phyloP scores from a whole-genome alignment of 2,888 invertebrate species.

The Leucoma salicis region DNA sequence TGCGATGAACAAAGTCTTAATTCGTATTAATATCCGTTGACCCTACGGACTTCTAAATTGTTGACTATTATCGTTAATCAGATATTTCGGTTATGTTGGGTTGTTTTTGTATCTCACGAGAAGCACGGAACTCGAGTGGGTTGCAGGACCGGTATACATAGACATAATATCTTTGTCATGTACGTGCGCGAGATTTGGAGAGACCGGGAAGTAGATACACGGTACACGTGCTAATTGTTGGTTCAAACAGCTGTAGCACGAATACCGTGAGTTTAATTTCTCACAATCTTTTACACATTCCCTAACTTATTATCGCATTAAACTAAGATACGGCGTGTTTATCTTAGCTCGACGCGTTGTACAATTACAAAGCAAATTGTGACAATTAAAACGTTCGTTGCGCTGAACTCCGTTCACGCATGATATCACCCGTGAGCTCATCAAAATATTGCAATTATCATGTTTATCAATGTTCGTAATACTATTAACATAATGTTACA shows the following conservation, averaged over 20 bases:
- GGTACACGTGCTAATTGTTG: conserved; percentile 56
- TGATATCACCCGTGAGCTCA: conserved; percentile 71
- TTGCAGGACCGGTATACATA: conserved; percentile 28
- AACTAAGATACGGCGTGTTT: conserved; percentile 17
- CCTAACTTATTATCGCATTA: conserved; percentile 36
- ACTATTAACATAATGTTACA: conserved; percentile 24
- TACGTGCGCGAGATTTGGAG: conserved; percentile 46
- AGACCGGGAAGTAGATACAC: conserved; percentile 54
- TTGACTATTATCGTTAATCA: conserved; percentile 34
- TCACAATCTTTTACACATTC: conserved; percentile 41
- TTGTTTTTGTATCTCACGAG: conserved; percentile 59
- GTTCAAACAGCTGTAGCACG: conserved; percentile 46
- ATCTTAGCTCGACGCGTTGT: conserved; percentile 24
- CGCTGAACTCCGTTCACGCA: conserved; percentile 39
- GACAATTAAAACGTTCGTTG: conserved; percentile 58
- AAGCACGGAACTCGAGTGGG: conserved; percentile 54
- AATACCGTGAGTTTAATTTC: conserved; percentile 43
- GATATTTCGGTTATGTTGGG: conserved; percentile 37
- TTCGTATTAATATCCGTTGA: conserved; percentile 42
- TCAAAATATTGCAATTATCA: conserved; percentile 46
- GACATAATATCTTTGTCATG: conserved; percentile 40
- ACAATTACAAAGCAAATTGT: conserved; percentile 54
- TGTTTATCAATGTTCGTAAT: conserved; percentile 21
- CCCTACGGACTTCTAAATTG: conserved; percentile 37
- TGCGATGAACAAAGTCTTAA: too few relatives aligned